Base-by-base conservation (phyloP, 2,797 vertebrate species). In the Novumbra hubbsi region DNA sequence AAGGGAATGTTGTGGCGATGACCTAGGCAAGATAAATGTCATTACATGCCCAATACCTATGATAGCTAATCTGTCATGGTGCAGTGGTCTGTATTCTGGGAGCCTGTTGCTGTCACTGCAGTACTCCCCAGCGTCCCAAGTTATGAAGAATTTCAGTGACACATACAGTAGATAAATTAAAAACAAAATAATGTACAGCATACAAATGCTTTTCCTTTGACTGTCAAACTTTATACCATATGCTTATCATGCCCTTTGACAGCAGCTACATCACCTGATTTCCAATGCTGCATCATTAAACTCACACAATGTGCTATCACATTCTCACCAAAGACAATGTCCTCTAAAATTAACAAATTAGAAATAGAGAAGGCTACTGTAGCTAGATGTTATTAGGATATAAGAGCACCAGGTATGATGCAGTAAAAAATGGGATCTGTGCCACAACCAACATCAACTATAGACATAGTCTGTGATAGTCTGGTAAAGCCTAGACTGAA, bases 111-210 rank as follows among this genome's bases (percentile, higher is more conserved):
- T 4, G 41, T 75, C 69, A 71, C 64, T 73, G 65, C 78, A 41
- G 77, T 80, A 70, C 77, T 65, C 49, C 79, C 62, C 28, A 30
- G 62, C 76, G 72, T 73, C 86, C 79, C 68, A 49, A 79, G 78
- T 84, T 30, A 80, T 62, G 69, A 83, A 41, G 79, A 76, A 71
- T 82, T 50, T 71, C 75, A 73, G 68, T 55, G 70, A 76, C 75
- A 63, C 71, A 32, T 71, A 78, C 32, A 32, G 32, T 32, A 2
- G 64, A 69, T 75, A 66, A 64, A 68, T 41, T 41, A 50, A 82
- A 62, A 63, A 41, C 49, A 52, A 49, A 38, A 19, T 64, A 77
- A 60, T 52, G 74, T 75, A 81, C 71, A 68, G 68, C n/a, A 70
- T 50, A 75, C 6, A 32, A 75, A 67, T 69, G 71, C 15, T 45